Percentiles rank a stretch among this genome's conserved stretches.
These are phyloP conservation scores for Rhimphoctona megacephalus DNA, from an alignment of 2,888 invertebrate genomes.

Conservation along the genomic window DNA sequence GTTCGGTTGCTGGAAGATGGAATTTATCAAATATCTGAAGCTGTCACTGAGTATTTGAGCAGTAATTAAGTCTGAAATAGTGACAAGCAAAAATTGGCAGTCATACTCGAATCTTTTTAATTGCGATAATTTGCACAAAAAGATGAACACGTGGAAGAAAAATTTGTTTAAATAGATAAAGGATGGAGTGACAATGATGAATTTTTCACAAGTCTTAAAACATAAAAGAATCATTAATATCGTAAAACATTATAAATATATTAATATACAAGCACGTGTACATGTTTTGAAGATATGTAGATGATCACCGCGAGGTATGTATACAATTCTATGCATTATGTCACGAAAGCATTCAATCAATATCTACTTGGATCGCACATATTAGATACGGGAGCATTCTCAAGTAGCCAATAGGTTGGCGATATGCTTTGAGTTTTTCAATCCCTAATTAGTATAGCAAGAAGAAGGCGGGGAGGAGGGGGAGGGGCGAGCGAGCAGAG, in stretches of 20 bases:
- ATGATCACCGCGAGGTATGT: neutral
- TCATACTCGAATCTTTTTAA: neutral
- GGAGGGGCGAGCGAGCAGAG: slow-evolving; percentile 3
- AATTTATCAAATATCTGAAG: neutral
- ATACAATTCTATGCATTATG: slow-evolving; percentile 17
- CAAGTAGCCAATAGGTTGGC: slow-evolving; percentile 33
- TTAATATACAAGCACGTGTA: neutral
- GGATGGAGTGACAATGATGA: neutral
- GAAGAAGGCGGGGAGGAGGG: slow-evolving; percentile 12
- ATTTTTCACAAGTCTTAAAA: neutral
- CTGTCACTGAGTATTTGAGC: neutral
- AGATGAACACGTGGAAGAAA: neutral
- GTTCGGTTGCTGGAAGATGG: neutral
- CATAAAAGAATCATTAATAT: neutral
- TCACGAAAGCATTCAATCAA: neutral
- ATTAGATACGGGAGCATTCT: slow-evolving; percentile 17
- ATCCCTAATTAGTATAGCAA: slow-evolving; percentile 67
- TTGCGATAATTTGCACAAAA: neutral
- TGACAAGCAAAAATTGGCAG: neutral
- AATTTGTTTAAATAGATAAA: neutral
- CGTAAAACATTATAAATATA: neutral
- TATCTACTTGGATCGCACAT: neutral
- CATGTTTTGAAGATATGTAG: neutral
- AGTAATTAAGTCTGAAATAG: neutral
- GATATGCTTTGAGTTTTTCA: slow-evolving; percentile 33